A percentile compares a stretch with the other conserved stretches of the same genome.
Conservation (phyloP, 2,888 invertebrate genomes). For the Pseudococcus viburni region DNA sequence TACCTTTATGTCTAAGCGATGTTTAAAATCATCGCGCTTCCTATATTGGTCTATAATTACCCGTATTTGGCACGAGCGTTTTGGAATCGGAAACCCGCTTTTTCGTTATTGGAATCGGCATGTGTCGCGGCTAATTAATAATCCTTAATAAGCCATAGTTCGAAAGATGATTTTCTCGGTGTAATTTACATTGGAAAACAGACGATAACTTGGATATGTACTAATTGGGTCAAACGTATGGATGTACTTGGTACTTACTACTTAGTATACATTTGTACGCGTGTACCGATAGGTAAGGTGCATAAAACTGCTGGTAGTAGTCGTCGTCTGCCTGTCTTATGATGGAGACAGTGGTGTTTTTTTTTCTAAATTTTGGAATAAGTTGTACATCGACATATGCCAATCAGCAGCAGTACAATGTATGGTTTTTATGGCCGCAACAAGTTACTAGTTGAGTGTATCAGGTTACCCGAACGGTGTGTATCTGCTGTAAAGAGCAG, state of each 20-base stretch:
- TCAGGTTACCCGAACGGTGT: neutral
- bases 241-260: neutral
- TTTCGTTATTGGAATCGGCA: conserved; percentile 32
- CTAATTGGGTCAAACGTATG: conserved; percentile 28
- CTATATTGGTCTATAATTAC: conserved; percentile 37
- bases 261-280: no score
- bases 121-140: conserved; percentile 45
- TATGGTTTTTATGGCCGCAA: neutral
- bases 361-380: neutral
- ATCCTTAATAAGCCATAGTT: neutral
- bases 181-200: conserved; percentile 35
- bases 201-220: conserved; percentile 29
- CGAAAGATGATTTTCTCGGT: conserved; percentile 1
- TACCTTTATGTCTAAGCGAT: neutral
- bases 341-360: neutral
- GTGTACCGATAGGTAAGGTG: neutral
- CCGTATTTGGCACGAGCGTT: conserved; percentile 53
- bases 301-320: neutral
- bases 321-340: neutral
- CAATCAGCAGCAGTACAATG: conserved; percentile 23
- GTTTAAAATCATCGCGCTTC: neutral
- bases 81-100: conserved; percentile 22
- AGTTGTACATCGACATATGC: neutral
- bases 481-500: neutral
- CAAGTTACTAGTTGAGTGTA: neutral